These are phyloP conservation scores for Microtus montanus DNA, from an alignment of 2,113 vertebrate genomes.

Conservation along the genomic window DNA sequence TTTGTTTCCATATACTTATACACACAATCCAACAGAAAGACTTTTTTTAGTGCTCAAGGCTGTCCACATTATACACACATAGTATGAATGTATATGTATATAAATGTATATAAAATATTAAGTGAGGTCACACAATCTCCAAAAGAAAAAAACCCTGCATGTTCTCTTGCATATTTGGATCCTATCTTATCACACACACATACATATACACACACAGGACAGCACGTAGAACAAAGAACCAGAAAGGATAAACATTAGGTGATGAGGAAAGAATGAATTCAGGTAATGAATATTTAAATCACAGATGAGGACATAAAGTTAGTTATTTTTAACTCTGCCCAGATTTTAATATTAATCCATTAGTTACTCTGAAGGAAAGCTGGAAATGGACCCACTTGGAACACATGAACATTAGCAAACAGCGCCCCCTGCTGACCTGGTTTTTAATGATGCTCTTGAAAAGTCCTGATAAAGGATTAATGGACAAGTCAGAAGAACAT, in stretches of 20 bases:
- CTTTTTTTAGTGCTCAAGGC: neutral
- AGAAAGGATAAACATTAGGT: neutral
- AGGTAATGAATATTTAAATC: neutral
- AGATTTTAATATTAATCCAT: neutral
- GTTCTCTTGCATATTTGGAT: neutral
- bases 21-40: neutral
- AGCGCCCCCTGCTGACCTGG: constrained; percentile 4
- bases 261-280: neutral
- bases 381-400: neutral
- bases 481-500: neutral
- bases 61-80: neutral
- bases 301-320: neutral
- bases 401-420: neutral
- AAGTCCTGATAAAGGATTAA: neutral
- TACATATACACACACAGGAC: neutral
- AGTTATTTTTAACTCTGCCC: neutral
- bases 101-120: neutral
- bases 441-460: neutral
- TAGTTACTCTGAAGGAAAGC: neutral
- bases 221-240: neutral
- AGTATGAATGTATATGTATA: neutral
- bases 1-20: neutral
- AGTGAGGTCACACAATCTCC: neutral
- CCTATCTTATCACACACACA: neutral
- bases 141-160: neutral